A percentile compares a stretch with the other conserved stretches of the same genome.
These are phyloP conservation scores for Drosophila diplacantha DNA, from an alignment of 2,888 invertebrate species.

Conservation along the genomic window DNA sequence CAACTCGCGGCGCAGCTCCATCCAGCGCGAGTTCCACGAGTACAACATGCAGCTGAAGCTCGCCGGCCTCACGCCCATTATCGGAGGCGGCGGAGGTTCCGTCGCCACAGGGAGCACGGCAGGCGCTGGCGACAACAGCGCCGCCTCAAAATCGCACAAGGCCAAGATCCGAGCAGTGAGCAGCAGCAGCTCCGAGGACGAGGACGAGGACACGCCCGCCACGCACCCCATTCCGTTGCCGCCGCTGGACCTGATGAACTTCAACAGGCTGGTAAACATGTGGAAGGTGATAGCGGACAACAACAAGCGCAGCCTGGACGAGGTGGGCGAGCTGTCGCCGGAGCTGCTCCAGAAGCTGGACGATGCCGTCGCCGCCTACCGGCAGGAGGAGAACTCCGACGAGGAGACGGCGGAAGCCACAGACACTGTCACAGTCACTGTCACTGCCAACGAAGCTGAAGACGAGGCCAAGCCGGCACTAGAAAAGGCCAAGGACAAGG, in stretches of 20 bases:
- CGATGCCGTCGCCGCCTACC: conserved; percentile 32
- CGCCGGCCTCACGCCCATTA: conserved; percentile 62
- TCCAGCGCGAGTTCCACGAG: conserved; percentile 68
- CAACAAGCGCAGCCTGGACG: conserved; percentile 61
- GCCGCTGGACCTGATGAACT: conserved; percentile 53
- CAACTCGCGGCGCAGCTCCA: conserved; percentile 65
- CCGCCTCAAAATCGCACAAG: conserved; percentile 35
- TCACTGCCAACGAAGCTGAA: conserved; percentile 15
- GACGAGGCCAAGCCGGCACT: background rate
- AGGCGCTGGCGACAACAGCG: background rate
- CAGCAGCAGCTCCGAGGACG: conserved; percentile 73
- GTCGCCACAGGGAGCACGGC: background rate
- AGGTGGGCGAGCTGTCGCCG: conserved; percentile 56
- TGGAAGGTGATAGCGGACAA: conserved; percentile 73
- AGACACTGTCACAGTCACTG: conserved; percentile 9
- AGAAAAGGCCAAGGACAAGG: background rate
- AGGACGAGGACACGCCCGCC: conserved; percentile 47
- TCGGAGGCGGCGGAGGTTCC: conserved; percentile 39
- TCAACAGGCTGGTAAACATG: conserved; percentile 64
- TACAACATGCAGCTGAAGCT: conserved; percentile 62
- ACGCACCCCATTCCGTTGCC: background rate
- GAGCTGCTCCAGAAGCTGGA: conserved; percentile 58
- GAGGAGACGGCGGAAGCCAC: conserved; percentile 9
- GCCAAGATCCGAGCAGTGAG: conserved; percentile 71
- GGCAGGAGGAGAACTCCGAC: conserved; percentile 10